A percentile compares a stretch with the other conserved stretches of the same genome.
Conservation (phyloP, 2,888 invertebrate genomes). For the Amphipoea oculea region DNA sequence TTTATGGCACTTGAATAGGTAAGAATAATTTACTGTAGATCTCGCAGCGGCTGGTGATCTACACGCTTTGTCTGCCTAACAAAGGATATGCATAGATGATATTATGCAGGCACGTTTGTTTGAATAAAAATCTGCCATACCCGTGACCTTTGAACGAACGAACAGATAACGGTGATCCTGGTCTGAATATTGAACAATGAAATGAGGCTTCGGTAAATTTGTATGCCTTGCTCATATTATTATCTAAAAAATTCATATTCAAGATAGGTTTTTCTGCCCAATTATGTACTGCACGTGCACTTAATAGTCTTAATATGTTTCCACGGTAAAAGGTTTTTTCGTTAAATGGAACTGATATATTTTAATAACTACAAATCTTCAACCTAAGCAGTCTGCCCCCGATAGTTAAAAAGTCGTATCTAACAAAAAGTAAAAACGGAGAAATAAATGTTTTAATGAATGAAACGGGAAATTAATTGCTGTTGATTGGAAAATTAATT, state of each 20-base stretch:
- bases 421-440: no score
- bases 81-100: conserved; percentile 30
- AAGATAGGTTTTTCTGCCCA: background rate
- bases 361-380: background rate
- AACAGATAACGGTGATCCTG: conserved; percentile 17
- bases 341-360: no score
- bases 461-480: no score
- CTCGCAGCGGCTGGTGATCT: conserved; percentile 31
- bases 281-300: background rate
- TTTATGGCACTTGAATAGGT: conserved; percentile 28
- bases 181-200: conserved; percentile 40
- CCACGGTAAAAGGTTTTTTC: background rate
- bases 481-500: no score
- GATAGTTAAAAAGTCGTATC: no score
- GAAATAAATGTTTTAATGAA: no score
- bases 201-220: background rate
- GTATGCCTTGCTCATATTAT: background rate
- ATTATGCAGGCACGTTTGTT: conserved; percentile 19
- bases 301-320: background rate
- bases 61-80: conserved; percentile 46
- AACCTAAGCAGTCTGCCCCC: background rate
- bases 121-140: conserved; percentile 42
- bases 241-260: background rate
- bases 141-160: conserved; percentile 25
- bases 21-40: conserved; percentile 30